phyloP scores from a whole-genome alignment of 2,888 invertebrate genomes.

The Drosophila tripunctata region DNA sequence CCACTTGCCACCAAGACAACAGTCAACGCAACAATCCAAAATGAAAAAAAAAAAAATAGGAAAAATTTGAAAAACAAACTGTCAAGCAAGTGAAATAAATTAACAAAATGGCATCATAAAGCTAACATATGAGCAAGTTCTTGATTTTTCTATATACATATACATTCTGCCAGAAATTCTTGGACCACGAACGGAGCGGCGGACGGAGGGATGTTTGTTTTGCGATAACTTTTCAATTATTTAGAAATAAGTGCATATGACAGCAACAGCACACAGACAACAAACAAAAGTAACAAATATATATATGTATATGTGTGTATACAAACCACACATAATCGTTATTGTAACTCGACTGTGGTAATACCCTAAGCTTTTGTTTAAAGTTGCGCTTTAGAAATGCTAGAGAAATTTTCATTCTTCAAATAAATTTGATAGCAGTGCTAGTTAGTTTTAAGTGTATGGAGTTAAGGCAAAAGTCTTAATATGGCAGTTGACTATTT shows the following conservation, averaged over 20 bases:
- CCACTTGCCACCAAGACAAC: conserved; percentile 52
- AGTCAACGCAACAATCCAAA: conserved; percentile 31
- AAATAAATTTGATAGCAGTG: background rate
- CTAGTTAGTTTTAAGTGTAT: background rate
- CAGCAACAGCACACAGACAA: conserved; percentile 51
- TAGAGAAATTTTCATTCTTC: background rate
- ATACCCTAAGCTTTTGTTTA: conserved; percentile 24
- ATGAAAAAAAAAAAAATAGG: conserved; percentile 31
- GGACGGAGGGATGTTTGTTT: conserved; percentile 39
- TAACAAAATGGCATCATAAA: conserved; percentile 77
- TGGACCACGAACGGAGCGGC: conserved; percentile 1
- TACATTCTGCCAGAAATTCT: conserved; percentile 32
- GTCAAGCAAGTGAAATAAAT: conserved; percentile 78
- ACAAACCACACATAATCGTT: background rate
- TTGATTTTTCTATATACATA: conserved; percentile 57
- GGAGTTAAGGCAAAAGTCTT: conserved; percentile 2
- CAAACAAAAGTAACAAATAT: conserved; percentile 27
- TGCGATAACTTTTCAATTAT: conserved; percentile 72
- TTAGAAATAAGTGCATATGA: conserved; percentile 73
- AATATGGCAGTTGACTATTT: conserved; percentile 16
- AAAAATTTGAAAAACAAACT: conserved; percentile 58
- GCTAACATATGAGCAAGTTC: conserved; percentile 71
- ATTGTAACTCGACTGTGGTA: conserved; percentile 15
- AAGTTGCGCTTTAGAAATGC: background rate
- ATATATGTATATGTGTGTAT: background rate